These are phyloP conservation scores for Pipra filicauda DNA, from an alignment of 2,113 vertebrate species.

Conservation along the genomic window DNA sequence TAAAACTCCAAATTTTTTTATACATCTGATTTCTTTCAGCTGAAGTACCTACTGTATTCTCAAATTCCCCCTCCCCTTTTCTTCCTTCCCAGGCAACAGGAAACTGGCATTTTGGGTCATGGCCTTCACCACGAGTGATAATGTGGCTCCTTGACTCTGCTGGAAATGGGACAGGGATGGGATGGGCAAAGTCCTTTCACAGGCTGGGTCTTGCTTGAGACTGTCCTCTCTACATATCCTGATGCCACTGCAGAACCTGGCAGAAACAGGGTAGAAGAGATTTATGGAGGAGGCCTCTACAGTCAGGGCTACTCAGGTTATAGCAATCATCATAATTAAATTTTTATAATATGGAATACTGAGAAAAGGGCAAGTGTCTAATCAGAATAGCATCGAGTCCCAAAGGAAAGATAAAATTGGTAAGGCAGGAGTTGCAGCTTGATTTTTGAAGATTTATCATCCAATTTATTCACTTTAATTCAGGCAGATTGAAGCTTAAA, in stretches of 20 bases:
- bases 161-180: neutral
- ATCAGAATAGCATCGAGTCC: neutral
- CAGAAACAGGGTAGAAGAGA: neutral
- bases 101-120: neutral
- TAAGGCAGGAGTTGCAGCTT: neutral
- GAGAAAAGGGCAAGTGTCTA: slow-evolving; percentile 7
- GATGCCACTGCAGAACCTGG: neutral
- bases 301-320: neutral
- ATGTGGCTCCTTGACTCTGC: neutral
- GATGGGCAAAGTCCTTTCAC: neutral
- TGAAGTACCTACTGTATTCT: neutral
- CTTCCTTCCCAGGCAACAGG: too few species aligned
- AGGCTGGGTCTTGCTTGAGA: neutral
- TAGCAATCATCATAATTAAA: neutral
- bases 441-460: neutral
- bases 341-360: neutral
- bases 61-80: too few species aligned
- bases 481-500: neutral
- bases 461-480: neutral
- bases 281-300: neutral
- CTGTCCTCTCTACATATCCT: neutral
- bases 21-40: neutral
- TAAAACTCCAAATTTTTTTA: neutral
- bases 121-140: neutral
- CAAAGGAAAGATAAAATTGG: neutral